Base-by-base conservation (phyloP, 2,888 invertebrate species). In the Autographa pulchrina region DNA sequence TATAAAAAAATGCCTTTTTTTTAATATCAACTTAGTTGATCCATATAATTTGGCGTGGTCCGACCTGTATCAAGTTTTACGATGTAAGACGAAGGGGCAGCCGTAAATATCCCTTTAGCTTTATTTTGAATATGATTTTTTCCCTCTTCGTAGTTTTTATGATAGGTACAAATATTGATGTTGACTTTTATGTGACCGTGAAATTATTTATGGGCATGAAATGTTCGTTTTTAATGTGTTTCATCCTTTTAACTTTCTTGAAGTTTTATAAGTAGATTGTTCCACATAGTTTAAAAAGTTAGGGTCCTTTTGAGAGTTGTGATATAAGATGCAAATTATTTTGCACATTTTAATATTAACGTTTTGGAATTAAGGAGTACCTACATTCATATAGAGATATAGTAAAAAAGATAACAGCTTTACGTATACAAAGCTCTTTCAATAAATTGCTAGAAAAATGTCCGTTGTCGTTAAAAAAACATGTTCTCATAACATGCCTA, bases 61-160 rank as follows among this genome's bases (percentile, higher is more conserved):
- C 48, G 43, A 48, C 61, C 54, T 63, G 66, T 52, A 60, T 72
- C 54, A 7, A 69, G 52, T 67, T 82, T 80, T 75, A 82, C 71
- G 80, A 82, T 20, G 63, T 66, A 38, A 70, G 13, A 25, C 54
- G 65, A 72, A 65, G 32, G 62, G 63, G 58, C 54, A 68, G 62
- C 35, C 73, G 67, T 80, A 81, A 75, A 81, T 81, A 79, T 81
- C 35, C 58, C 60, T 69, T 63, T 70, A 31, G 61, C 63, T 68
- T 60, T 59, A 77, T 60, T 80, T 67, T 70, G 68, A 74, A 72
- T 77, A 74, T 48, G 71, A 74, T 67, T 72, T 72, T 75, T 81
- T 67, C 77, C 77, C 83, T 72, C 74, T 61, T 79, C 83, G 74
- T 69, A 68, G 62, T 71, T 80, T 81, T 82, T 81, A 80, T 70